phyloP scores from a whole-genome alignment of 2,888 invertebrate species.

The Antitype chi region DNA sequence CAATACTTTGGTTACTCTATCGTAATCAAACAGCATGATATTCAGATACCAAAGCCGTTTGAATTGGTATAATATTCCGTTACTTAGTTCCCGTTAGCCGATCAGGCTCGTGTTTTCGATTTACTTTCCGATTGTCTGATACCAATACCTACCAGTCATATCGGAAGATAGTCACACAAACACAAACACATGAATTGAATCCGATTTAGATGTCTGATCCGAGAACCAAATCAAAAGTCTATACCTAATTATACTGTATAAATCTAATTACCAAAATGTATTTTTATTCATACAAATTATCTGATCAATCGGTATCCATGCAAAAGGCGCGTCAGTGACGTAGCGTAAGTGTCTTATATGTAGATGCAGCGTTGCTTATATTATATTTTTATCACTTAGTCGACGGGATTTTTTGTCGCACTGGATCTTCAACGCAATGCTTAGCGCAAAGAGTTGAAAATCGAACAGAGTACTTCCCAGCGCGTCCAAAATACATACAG shows the following conservation, averaged over 20 bases:
- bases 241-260: no score
- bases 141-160: conserved; percentile 8
- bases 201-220: conserved; percentile 5
- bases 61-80: conserved; percentile 43
- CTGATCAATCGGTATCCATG: not conserved
- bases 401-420: no score
- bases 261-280: not conserved
- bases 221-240: not conserved
- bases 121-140: conserved; percentile 20
- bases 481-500: no score
- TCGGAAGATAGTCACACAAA: conserved; percentile 2
- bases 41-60: conserved; percentile 43
- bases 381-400: not conserved
- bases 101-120: conserved; percentile 15
- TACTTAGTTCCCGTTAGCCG: conserved; percentile 41
- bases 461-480: no score
- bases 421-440: no score
- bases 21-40: conserved; percentile 41
- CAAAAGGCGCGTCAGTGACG: not conserved
- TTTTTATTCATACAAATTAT: not conserved
- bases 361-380: not conserved
- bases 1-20: conserved; percentile 12
- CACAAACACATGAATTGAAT: not conserved
- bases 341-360: not conserved
- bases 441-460: no score